Base-by-base conservation (phyloP, 2,797 vertebrate genomes). In the Melanotaenia parkinsoni region DNA sequence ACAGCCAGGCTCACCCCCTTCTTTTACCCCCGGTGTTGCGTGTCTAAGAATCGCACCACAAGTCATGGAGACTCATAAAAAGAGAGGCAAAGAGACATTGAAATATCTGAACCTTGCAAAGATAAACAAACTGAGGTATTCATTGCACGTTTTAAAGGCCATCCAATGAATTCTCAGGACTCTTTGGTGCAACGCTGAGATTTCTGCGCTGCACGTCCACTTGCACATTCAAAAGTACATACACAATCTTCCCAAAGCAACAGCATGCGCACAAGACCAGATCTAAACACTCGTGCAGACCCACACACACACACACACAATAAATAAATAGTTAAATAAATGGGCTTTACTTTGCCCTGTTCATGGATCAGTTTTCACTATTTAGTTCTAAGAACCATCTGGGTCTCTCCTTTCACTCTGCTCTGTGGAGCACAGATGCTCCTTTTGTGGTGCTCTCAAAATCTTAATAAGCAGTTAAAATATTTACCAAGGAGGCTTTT, bases 381-480 rank as follows among this genome's bases (percentile, higher is more conserved):
- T 92, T 92, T 89, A 94, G 95, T 95, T 93, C 93, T 93, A 92
- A 91, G 92, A 95, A 95, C 95, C 97, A 97, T 98, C 96, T 98
- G 97, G 95, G 96, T 95, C 88, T 93, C 84, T 92, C 93, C 90
- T 94, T 95, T 95, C 95, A 94, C 91, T 88, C 90, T 84, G 93
- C 92, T 93, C 93, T 85, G 91, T 94, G 93, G 83, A 94, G 95
- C 96, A 96, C 97, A 98, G 97, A 99, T 98, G 97, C 95, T 95
- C 86, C 96, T 95, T 97, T 99, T 99, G 97, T 99, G 94, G 93
- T 89, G 94, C 82, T 91, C 95, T 94, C 88, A 93, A 95, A 92
- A 97, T 97, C 96, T 96, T 98, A 97, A 95, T 97, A 99, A 98
- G 97, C 96, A 97, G 97, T 97, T 98, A 98, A 98, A 98, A 98